These are phyloP conservation scores for Cylindroiulus punctatus DNA, from an alignment of 2,888 invertebrate species.

Conservation along the genomic window DNA sequence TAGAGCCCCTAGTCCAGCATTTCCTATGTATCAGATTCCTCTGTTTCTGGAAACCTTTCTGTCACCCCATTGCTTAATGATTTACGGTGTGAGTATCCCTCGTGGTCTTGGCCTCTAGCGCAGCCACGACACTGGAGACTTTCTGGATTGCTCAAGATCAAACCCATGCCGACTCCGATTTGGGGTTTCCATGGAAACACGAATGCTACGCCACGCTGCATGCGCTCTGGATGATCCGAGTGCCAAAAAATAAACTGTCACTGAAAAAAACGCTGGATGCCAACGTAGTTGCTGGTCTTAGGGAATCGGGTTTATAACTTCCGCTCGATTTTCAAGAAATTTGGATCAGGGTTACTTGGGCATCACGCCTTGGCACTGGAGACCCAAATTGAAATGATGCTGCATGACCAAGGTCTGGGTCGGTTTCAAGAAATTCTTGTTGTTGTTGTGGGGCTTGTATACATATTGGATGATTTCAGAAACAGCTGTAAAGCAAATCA, in stretches of 20 bases:
- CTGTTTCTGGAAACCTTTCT: constrained; percentile 30
- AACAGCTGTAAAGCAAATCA: too few species aligned
- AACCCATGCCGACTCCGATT: neutral
- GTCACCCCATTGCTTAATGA: constrained; percentile 22
- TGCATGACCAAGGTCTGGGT: neutral
- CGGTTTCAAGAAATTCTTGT: neutral
- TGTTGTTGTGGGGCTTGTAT: too few species aligned
- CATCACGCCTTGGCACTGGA: neutral
- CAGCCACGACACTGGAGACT: neutral
- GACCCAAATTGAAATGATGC: neutral
- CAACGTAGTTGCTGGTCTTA: neutral
- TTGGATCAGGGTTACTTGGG: neutral
- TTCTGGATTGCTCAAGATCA: neutral
- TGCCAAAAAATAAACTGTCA: neutral
- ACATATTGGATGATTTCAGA: too few species aligned
- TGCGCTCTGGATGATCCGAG: neutral
- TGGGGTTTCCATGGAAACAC: neutral
- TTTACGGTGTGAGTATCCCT: constrained; percentile 21
- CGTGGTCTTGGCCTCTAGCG: neutral
- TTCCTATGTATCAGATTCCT: neutral
- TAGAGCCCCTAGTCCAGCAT: neutral
- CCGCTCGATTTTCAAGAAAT: neutral
- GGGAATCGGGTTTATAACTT: constrained; percentile 20
- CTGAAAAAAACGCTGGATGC: neutral
- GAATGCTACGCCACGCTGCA: neutral